Base-by-base conservation (phyloP, 2,797 vertebrate genomes). In the Melanotaenia trifasciata region DNA sequence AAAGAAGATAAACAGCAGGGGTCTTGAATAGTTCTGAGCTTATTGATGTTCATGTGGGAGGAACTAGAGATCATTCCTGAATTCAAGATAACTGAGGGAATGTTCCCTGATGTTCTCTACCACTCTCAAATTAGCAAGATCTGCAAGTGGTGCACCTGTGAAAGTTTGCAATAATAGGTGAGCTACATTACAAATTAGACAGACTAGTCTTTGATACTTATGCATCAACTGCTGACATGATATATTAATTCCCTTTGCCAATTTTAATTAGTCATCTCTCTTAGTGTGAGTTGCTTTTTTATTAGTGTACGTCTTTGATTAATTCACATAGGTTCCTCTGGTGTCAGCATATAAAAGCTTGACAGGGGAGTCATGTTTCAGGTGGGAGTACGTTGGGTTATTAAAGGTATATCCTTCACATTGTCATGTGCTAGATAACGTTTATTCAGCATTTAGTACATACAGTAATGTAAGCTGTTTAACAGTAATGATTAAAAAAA, bases 191-290 rank as follows among this genome's bases (percentile, higher is more conserved):
- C 81, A 81, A 53, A 87, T 84, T 81, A 79, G 58, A 82, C 72
- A 58, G 76, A 28, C 56, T 32, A 70, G 63, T 74, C 81, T 90
- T 75, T 84, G 81, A 90, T 90, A 85, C 76, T 79, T 86, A 89
- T 89, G 87, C 82, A 89, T 91, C 87, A 89, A 58, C 78, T 70
- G 77, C 89, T 87, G 89, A 91, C 87, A 85, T 62, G 79, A 89
- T 90, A 87, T 84, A 89, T 79, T 76, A 76, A 89, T 91, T 85
- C 80, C 73, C 83, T 80, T 81, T 82, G 77, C 80, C 74, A 72
- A 70, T 79, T 88, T 89, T 86, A 91, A 92, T 91, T 80, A 91
- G 80, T 79, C 79, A 87, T 85, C 87, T 83, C 81, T 74, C 63
- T 68, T 64, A 84, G 68, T 47, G 40, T 54, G 64, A 74, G 80